A percentile compares a stretch with the other conserved stretches of the same genome.
phyloP scores from a whole-genome alignment of 92 coral and sea anemone species.

The Epizoanthus rinbou region DNA sequence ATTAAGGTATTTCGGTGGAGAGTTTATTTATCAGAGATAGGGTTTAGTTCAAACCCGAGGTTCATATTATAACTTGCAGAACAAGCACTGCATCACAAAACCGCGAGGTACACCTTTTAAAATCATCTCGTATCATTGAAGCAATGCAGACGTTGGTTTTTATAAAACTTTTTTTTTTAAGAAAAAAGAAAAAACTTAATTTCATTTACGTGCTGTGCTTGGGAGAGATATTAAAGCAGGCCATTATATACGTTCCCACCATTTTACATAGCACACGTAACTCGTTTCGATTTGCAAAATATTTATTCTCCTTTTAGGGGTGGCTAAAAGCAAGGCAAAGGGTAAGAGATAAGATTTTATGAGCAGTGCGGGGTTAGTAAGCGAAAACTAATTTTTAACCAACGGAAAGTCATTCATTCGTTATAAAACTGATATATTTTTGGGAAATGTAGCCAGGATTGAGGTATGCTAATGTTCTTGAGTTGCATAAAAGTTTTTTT shows the following conservation, averaged over 20 bases:
- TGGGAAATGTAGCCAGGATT: background rate
- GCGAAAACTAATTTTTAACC: background rate
- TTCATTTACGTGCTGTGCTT: background rate
- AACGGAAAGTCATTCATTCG: background rate
- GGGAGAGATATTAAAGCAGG: background rate
- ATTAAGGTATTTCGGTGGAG: background rate
- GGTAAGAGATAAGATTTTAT: background rate
- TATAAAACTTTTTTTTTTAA: conserved; percentile 21
- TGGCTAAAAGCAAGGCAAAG: conserved; percentile 15
- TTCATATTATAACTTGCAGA: background rate
- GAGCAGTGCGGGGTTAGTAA: background rate
- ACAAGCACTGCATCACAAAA: background rate
- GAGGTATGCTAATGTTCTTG: background rate
- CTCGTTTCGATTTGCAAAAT: background rate
- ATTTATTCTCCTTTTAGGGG: conserved; percentile 17
- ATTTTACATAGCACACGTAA: background rate
- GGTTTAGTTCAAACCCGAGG: background rate
- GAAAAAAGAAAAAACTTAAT: background rate
- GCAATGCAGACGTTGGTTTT: conserved; percentile 35
- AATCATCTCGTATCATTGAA: conserved; percentile 13
- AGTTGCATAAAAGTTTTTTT: background rate
- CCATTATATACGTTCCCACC: background rate
- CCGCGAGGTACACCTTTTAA: background rate
- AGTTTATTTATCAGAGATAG: background rate
- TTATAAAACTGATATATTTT: background rate